These are phyloP conservation scores for Motacilla alba DNA, from an alignment of 2,113 vertebrate genomes.

Conservation along the genomic window DNA sequence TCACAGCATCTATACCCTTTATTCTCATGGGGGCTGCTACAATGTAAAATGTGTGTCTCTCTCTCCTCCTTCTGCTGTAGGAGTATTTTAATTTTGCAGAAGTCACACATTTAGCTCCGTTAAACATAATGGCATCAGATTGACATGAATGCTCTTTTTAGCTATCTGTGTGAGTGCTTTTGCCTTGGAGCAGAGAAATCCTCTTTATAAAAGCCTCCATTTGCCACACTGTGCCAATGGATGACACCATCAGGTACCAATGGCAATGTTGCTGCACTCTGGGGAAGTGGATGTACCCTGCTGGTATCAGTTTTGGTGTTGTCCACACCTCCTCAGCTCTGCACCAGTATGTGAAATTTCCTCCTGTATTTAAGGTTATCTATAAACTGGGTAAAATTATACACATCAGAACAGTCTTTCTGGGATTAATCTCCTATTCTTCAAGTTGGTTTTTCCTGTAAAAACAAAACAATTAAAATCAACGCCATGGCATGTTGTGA, in stretches of 20 bases:
- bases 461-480: not conserved
- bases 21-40: not conserved
- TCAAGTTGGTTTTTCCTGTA: not conserved
- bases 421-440: not conserved
- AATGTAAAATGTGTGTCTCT: not conserved
- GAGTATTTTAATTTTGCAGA: not conserved
- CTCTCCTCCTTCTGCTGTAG: not conserved
- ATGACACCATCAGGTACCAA: not conserved
- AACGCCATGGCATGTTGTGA: not conserved
- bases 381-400: not conserved
- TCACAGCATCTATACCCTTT: not conserved
- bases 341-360: not conserved
- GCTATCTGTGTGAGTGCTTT: not conserved
- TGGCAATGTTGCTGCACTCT: not conserved
- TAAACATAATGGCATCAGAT: slow-evolving; percentile 34
- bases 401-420: not conserved
- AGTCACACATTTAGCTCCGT: slow-evolving; percentile 12
- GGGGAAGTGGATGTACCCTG: not conserved
- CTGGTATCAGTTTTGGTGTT: not conserved
- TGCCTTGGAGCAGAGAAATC: not conserved
- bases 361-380: not conserved
- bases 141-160: slow-evolving; percentile 27
- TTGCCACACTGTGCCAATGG: not conserved
- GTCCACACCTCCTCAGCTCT: not conserved
- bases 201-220: not conserved